These are phyloP conservation scores for Ophioninae sp. DNA, from an alignment of 2,888 invertebrate species.

Conservation along the genomic window DNA sequence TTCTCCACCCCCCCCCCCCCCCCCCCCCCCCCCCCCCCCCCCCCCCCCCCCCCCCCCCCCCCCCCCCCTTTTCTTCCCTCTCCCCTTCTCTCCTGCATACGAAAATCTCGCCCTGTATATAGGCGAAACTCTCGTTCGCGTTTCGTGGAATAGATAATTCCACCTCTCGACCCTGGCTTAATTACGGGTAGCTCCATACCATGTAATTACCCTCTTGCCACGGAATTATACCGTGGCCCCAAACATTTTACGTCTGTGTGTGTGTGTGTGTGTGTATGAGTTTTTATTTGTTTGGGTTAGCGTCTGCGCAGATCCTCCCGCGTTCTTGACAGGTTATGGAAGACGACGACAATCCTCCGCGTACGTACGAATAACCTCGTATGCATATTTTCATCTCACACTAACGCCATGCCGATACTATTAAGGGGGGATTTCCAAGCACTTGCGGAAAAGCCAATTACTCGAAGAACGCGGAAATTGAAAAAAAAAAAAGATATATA, in stretches of 20 bases:
- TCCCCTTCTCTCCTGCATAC: not conserved
- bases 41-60: no score
- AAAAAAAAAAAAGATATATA: no score
- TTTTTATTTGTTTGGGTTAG: no score
- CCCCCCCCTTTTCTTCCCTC: no score
- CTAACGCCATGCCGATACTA: not conserved
- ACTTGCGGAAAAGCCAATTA: no score
- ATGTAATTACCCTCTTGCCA: conserved; percentile 59
- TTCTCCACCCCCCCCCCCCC: no score
- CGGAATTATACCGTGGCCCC: conserved; percentile 33
- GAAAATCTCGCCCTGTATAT: not conserved
- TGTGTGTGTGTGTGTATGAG: no score
- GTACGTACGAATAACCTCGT: no score
- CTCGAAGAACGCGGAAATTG: no score
- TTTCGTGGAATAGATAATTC: conserved; percentile 64
- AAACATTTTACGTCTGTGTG: conserved; percentile 34
- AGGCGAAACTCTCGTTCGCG: conserved; percentile 21
- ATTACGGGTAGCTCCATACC: conserved; percentile 56
- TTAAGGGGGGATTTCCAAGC: no score
- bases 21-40: no score
- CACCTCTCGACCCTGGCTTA: conserved; percentile 60
- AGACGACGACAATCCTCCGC: conserved; percentile 43
- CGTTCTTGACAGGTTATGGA: conserved; percentile 45
- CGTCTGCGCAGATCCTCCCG: conserved; percentile 31
- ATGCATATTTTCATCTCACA: not conserved